Conservation (phyloP, 2,888 invertebrate genomes). For the Blastobasis lacticolella region DNA sequence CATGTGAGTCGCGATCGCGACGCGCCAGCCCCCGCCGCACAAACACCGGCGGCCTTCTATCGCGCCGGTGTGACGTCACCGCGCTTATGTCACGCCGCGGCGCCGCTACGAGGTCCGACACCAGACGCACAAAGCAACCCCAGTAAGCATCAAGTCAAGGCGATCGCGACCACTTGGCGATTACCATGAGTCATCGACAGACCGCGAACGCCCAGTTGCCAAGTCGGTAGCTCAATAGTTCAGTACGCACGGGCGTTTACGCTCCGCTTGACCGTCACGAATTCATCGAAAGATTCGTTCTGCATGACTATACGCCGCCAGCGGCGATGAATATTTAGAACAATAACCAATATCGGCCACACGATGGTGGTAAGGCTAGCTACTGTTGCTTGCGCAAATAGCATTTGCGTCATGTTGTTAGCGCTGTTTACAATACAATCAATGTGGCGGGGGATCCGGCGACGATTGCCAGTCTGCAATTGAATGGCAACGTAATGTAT, state of each 20-base stretch:
- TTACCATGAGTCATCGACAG: slow-evolving; percentile 7
- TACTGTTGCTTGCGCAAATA: slow-evolving; percentile 21
- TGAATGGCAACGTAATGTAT: background rate
- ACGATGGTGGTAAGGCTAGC: slow-evolving; percentile 7
- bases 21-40: slow-evolving; percentile 51
- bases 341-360: slow-evolving; percentile 32
- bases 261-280: slow-evolving; percentile 26
- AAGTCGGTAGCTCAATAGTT: slow-evolving; percentile 23
- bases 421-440: slow-evolving; percentile 7
- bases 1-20: slow-evolving; percentile 33
- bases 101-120: slow-evolving; percentile 24
- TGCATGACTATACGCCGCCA: slow-evolving; percentile 30
- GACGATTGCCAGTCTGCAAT: background rate
- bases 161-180: too few species aligned
- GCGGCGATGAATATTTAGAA: slow-evolving; percentile 30
- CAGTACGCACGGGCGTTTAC: slow-evolving; percentile 22
- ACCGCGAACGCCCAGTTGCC: slow-evolving; percentile 35
- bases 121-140: slow-evolving; percentile 1
- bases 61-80: slow-evolving; percentile 67
- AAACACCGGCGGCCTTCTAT: slow-evolving; percentile 62
- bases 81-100: slow-evolving; percentile 67
- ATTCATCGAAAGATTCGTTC: slow-evolving; percentile 37
- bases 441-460: slow-evolving; percentile 3
- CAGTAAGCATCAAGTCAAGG: too few species aligned
- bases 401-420: slow-evolving; percentile 20